A percentile compares a stretch with the other conserved stretches of the same genome.
Conservation (phyloP, 2,113 vertebrate species). For the Uria lomvia region DNA sequence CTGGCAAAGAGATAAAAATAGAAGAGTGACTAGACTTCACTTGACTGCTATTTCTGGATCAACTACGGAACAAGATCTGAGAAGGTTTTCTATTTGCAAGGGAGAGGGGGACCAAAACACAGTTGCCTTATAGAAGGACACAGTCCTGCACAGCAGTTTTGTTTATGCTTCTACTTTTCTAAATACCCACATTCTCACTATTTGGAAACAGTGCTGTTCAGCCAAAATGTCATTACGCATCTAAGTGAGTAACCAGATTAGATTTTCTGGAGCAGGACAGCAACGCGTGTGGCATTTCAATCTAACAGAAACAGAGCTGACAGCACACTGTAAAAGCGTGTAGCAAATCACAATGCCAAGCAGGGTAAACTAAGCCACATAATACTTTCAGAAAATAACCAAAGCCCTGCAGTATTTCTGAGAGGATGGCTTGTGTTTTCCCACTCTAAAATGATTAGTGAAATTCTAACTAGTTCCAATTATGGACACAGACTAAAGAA, state of each 20-base stretch:
- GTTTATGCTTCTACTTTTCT: conserved; percentile 1
- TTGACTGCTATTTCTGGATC: conserved; percentile 45
- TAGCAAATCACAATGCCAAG: conserved; percentile 16
- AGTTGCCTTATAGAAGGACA: conserved; percentile 7
- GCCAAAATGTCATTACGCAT: not conserved
- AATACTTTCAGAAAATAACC: conserved; percentile 9
- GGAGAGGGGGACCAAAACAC: not conserved
- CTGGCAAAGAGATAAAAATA: conserved; percentile 31
- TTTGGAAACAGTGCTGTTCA: not conserved
- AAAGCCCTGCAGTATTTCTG: not conserved
- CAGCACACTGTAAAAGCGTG: not conserved
- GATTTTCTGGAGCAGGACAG: conserved; percentile 45
- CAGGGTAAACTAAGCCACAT: conserved; percentile 4
- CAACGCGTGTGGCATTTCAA: conserved; percentile 41
- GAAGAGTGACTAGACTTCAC: conserved; percentile 21
- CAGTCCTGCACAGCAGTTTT: not conserved
- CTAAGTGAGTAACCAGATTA: conserved; percentile 24
- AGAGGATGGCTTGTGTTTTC: not conserved
- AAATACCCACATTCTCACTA: not conserved
- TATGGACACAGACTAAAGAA: not conserved
- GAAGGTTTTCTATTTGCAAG: not conserved
- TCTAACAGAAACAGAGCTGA: conserved; percentile 44
- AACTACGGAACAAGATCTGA: not conserved
- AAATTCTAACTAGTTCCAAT: conserved; percentile 1
- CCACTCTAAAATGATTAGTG: conserved; percentile 7